These are phyloP conservation scores for Crocuta crocuta DNA, from an alignment of 2,113 vertebrate species.

Conservation along the genomic window DNA sequence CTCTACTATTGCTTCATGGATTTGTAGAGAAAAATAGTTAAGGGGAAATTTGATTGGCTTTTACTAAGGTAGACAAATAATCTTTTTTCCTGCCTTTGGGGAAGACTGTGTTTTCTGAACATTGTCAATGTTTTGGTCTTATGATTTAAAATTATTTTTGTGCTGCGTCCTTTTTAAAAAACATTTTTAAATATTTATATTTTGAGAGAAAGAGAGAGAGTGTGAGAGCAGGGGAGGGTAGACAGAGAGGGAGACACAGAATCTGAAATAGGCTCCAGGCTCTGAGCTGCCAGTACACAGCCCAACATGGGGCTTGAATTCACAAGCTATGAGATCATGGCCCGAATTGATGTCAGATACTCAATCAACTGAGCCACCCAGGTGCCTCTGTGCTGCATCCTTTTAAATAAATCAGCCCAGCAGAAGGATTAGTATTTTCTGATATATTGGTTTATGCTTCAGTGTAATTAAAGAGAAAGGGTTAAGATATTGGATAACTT, in stretches of 20 bases:
- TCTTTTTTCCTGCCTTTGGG: not conserved
- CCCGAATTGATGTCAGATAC: too few species aligned
- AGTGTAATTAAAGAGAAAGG: constrained; percentile 22
- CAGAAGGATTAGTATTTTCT: constrained; percentile 2
- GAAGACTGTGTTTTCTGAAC: not conserved
- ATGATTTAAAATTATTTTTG: not conserved
- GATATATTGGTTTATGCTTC: not conserved
- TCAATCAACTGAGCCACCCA: too few species aligned
- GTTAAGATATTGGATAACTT: constrained; percentile 18
- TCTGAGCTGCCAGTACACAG: too few species aligned
- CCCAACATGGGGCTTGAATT: too few species aligned
- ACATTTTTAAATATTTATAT: too few species aligned
- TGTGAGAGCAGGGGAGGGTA: too few species aligned
- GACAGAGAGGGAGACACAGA: too few species aligned
- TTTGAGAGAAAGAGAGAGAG: too few species aligned
- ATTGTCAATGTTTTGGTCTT: not conserved
- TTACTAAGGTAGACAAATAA: not conserved
- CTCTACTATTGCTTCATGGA: not conserved
- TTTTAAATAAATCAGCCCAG: not conserved
- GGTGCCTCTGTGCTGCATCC: not conserved
- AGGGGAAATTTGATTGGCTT: not conserved
- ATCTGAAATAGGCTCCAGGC: too few species aligned
- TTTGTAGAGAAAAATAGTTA: not conserved
- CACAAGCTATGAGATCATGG: too few species aligned
- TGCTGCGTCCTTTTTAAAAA: not conserved